phyloP scores from a whole-genome alignment of 2,797 vertebrate species.

The Enteromius anoplus region DNA sequence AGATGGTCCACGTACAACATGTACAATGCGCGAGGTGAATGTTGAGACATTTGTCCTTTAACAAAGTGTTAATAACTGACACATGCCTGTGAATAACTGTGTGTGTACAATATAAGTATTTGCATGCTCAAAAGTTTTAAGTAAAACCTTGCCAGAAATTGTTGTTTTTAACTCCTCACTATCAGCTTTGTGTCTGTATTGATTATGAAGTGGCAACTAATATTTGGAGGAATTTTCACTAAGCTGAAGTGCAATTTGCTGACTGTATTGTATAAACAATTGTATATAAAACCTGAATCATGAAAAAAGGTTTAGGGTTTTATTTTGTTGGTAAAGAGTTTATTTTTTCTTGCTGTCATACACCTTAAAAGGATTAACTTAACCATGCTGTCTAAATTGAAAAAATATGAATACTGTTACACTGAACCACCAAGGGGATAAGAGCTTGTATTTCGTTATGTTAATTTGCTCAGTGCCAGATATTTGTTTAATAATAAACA shows the following conservation, averaged over 20 bases:
- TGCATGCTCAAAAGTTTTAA: not conserved
- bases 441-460: not conserved
- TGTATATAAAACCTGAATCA: not conserved
- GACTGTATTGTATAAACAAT: not conserved
- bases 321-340: not conserved
- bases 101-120: not conserved
- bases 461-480: not conserved
- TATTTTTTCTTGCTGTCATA: conserved; percentile 46
- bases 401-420: not conserved
- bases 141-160: not conserved
- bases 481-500: not conserved
- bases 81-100: not conserved
- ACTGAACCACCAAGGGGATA: conserved; percentile 12
- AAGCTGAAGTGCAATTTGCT: not conserved
- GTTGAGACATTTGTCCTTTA: not conserved
- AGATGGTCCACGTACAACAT: too few relatives aligned
- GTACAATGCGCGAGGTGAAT: too few relatives aligned
- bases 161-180: not conserved
- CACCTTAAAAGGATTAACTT: conserved; percentile 38
- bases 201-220: not conserved
- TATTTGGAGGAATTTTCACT: not conserved
- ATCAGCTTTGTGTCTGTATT: not conserved
- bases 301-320: not conserved
- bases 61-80: not conserved
- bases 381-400: not conserved